These are phyloP conservation scores for Phalacrocorax carbo DNA, from an alignment of 2,113 vertebrate genomes.

Conservation along the genomic window DNA sequence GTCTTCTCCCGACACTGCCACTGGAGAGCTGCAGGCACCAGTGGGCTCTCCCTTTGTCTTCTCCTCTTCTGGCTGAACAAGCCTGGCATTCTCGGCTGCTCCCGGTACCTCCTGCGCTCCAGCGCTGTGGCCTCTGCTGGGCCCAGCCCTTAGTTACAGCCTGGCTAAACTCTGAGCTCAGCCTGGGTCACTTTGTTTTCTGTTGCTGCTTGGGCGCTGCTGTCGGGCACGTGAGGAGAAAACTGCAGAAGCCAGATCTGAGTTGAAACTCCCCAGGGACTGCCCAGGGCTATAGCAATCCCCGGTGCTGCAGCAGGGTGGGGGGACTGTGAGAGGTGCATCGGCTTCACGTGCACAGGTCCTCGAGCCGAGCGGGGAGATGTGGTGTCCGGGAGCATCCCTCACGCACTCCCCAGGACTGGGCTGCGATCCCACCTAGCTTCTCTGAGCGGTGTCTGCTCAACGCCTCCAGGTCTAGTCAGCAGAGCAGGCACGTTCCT, in stretches of 20 bases:
- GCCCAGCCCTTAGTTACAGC: no score
- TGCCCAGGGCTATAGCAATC: background rate
- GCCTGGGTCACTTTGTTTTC: background rate
- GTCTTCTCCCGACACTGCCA: no score
- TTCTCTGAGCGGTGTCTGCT: background rate
- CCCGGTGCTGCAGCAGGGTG: background rate
- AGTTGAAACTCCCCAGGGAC: no score
- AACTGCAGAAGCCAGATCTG: background rate
- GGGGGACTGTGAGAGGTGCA: background rate
- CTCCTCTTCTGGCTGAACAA: no score
- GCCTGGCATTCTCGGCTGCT: no score
- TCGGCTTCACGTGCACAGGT: no score
- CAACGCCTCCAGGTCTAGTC: conserved; percentile 26
- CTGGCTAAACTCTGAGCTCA: background rate
- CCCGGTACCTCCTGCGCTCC: no score
- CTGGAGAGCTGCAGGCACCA: no score
- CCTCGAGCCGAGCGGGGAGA: background rate
- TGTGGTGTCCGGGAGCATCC: background rate
- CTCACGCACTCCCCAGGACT: background rate
- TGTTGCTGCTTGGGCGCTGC: background rate
- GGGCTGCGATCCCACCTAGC: background rate
- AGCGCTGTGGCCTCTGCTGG: no score
- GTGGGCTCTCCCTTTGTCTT: no score
- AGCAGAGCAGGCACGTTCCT: background rate
- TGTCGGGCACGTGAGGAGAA: background rate